Evolutionary conservation across 2,888 invertebrate species (phyloP).

Genomic region (Troides aeacus): DNA sequence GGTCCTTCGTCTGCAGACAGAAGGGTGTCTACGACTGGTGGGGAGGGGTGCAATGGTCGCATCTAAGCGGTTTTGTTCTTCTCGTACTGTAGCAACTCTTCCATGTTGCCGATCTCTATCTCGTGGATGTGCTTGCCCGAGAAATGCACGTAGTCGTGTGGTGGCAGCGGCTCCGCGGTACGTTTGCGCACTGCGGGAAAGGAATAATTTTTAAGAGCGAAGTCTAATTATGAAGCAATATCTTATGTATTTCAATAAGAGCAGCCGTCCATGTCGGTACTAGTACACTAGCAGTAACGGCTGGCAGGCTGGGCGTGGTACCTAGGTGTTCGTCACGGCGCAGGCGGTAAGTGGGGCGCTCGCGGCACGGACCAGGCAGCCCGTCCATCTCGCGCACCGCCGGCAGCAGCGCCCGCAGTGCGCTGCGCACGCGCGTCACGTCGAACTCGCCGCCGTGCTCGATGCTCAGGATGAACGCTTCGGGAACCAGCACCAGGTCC

Average conservation of each 20-base stretch:
- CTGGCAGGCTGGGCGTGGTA: not conserved
- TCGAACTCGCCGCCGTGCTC: conserved; percentile 90
- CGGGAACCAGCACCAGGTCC: conserved; percentile 86
- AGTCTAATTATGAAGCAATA: too few species aligned
- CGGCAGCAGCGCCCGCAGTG: conserved; percentile 87
- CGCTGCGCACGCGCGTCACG: conserved; percentile 84
- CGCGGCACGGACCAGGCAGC: conserved; percentile 30
- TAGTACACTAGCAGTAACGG: too few species aligned
- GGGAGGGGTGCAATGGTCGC: not conserved
- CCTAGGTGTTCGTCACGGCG: conserved; percentile 77
- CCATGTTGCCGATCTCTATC: conserved; percentile 86
- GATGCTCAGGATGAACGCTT: conserved; percentile 71
- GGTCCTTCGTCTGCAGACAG: conserved; percentile 18
- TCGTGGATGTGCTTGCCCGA: conserved; percentile 87
- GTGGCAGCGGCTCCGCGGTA: conserved; percentile 58
- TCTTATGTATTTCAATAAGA: too few species aligned
- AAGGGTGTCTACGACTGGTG: not conserved
- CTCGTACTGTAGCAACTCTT: conserved; percentile 79
- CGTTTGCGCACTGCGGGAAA: conserved; percentile 81
- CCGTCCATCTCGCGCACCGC: conserved; percentile 79
- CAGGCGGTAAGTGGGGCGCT: conserved; percentile 84
- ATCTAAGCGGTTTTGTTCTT: conserved; percentile 38
- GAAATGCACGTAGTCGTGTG: conserved; percentile 86
- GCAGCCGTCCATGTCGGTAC: too few species aligned
- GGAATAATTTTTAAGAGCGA: not conserved